phyloP scores from a whole-genome alignment of 2,113 vertebrate genomes.

The Orcinus orca region DNA sequence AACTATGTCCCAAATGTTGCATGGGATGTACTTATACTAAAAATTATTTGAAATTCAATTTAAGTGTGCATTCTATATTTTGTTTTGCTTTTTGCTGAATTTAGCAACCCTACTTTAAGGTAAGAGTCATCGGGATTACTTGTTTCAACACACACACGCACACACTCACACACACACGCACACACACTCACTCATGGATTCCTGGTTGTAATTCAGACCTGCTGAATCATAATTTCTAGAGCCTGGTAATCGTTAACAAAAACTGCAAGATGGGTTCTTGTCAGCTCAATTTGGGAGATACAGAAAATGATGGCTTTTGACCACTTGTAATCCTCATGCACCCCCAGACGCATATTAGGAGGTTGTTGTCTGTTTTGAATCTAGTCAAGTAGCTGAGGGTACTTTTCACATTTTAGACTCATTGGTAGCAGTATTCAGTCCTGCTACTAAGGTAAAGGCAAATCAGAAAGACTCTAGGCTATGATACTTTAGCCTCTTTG shows the following conservation, averaged over 20 bases:
- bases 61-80: background rate
- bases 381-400: background rate
- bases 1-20: background rate
- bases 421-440: background rate
- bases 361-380: background rate
- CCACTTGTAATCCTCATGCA: background rate
- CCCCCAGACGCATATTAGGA: background rate
- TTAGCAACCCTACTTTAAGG: background rate
- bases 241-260: background rate
- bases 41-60: background rate
- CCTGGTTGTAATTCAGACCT: background rate
- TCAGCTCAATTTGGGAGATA: background rate
- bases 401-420: background rate
- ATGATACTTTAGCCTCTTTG: background rate
- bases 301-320: background rate
- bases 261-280: background rate
- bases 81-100: background rate
- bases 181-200: background rate
- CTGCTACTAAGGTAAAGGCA: background rate
- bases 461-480: background rate
- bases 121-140: background rate
- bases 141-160: background rate
- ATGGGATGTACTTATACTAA: background rate
- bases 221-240: background rate
- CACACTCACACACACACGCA: too few species aligned